phyloP scores from a whole-genome alignment of 35 echinoderm and acorn worm species.

The Holothuria glaberrima region DNA sequence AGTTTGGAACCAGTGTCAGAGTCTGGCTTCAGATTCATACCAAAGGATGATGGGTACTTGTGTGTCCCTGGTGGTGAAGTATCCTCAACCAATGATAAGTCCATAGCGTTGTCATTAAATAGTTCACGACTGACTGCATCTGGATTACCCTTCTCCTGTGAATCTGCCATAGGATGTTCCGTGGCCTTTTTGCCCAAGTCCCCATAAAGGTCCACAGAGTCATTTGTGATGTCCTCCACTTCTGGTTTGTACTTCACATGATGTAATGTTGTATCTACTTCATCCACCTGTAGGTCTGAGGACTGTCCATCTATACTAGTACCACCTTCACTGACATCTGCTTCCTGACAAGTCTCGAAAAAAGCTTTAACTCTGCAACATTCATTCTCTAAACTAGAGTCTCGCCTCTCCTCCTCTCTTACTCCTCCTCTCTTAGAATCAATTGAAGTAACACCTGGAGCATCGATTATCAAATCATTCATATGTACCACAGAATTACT shows the following conservation, averaged over 20 bases:
- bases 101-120: conserved; percentile 32
- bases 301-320: too few species aligned
- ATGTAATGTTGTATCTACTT: conserved; percentile 21
- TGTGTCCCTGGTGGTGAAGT: too few species aligned
- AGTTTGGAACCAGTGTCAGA: too few species aligned
- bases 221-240: conserved; percentile 31
- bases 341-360: not conserved
- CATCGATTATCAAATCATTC: not conserved
- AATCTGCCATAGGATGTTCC: not conserved
- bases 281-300: conserved; percentile 11
- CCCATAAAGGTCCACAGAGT: not conserved
- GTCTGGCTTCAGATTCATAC: too few species aligned
- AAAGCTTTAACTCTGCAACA: conserved; percentile 19
- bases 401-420: not conserved
- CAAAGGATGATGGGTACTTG: too few species aligned
- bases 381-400: not conserved
- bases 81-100: not conserved
- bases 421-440: not conserved
- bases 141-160: not conserved
- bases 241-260: conserved; percentile 14
- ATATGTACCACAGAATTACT: not conserved
- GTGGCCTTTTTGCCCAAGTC: not conserved
- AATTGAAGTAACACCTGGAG: not conserved
- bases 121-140: not conserved
- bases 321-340: not conserved